Evolutionary conservation across 2,113 vertebrate genomes (phyloP).

Genomic region (Pedetes capensis): DNA sequence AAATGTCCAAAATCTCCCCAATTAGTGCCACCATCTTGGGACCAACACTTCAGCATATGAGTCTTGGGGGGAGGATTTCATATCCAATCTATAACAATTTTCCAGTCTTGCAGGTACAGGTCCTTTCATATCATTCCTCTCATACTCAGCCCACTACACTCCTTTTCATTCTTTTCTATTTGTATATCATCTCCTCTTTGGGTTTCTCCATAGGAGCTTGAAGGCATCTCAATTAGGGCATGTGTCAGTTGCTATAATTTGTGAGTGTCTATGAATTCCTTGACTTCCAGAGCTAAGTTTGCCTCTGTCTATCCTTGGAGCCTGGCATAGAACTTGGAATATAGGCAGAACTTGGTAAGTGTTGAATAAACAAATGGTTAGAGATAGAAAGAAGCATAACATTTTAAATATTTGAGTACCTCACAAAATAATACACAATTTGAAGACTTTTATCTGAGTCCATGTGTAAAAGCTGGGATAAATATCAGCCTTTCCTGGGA

Average conservation of each 20-base stretch:
- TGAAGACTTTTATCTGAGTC: conserved; percentile 12
- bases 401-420: neutral
- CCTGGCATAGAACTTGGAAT: neutral
- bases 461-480: neutral
- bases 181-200: neutral
- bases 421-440: neutral
- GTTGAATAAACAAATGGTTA: conserved; percentile 11
- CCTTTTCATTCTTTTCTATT: neutral
- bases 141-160: neutral
- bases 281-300: neutral
- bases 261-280: neutral
- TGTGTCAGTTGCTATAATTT: neutral
- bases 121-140: neutral
- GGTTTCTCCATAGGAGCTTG: neutral
- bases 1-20: too few species aligned
- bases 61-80: too few species aligned
- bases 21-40: too few species aligned
- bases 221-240: neutral
- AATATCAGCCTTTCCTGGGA: neutral
- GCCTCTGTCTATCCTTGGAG: neutral
- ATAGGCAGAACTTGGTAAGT: neutral
- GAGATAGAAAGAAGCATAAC: neutral
- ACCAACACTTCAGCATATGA: too few species aligned
- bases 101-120: neutral
- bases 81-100: too few species aligned